Evolutionary conservation across 1,140 invertebrate species (phyloP), one percentile per base, ranked within the genome.

Genomic region (Brachionus calyciflorus): DNA sequence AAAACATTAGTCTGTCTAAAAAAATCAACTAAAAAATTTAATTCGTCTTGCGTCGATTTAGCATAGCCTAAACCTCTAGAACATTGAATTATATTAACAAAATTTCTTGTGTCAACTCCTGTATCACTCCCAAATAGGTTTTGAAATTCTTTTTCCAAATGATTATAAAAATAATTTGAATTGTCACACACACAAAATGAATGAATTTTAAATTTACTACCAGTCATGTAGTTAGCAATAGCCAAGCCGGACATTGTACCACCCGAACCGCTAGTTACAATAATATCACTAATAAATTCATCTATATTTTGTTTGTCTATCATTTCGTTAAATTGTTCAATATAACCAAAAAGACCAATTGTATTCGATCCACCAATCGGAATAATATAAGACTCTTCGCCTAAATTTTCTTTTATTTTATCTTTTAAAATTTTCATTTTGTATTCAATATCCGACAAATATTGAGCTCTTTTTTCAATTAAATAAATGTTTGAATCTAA

Each of bases 181-280:
- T 79, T 79, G 76, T 82, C 81, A 78, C 79, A 78, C 0, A 83
- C 81, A 21, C 63, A 77, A 41, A 83, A 75, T 9, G 78, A 81
- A 79, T 83, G 82, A 30, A 81, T 73, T 63, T 81, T 82, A 9
- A 83, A 53, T 78, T 79, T 80, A 24, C 78, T 79, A 7, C 81
- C 81, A 21, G 80, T 81, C 9, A 83, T 77, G 70, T 81, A 80
- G 57, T 83, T 83, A 17, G 73, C 81, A 19, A 83, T 78, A 40
- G 79, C 78, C 9, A 83, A 78, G 30, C 82, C 82, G 14, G 79
- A 79, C 24, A 81, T 80, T 46, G 82, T 83, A n/a, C 81, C 81
- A n/a, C 82, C 82, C 73, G 80, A 81, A n/a, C 82, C 82, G 79
- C 80, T 81, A 0, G 82, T 78, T 57, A 82, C 79, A 26, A 83